Evolutionary conservation across 2,888 invertebrate species (phyloP).

Genomic region (Bombyx huttoni): DNA sequence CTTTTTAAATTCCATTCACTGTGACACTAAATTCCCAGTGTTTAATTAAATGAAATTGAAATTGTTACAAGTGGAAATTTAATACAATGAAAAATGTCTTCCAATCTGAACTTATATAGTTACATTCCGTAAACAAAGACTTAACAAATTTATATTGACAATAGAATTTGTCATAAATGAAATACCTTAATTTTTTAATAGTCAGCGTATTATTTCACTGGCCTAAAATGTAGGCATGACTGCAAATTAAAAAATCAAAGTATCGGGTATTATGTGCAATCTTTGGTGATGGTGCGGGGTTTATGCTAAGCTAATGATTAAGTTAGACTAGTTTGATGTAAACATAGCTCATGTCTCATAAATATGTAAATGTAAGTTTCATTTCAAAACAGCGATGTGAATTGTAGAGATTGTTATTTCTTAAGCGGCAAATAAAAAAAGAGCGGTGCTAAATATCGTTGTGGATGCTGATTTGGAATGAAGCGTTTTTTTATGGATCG

Average conservation of each 20-base stretch:
- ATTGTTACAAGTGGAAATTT: background rate
- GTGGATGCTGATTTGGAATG: conserved; percentile 59
- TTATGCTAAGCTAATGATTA: conserved; percentile 43
- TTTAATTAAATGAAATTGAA: conserved; percentile 9
- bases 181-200: conserved; percentile 68
- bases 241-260: conserved; percentile 73
- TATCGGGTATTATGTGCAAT: conserved; percentile 90
- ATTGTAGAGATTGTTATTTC: conserved; percentile 18
- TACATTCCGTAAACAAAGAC: conserved; percentile 27
- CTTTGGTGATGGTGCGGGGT: conserved; percentile 79
- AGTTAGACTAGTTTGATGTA: conserved; percentile 33
- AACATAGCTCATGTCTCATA: conserved; percentile 32
- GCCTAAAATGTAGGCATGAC: conserved; percentile 55
- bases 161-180: conserved; percentile 19
- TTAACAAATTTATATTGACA: conserved; percentile 4
- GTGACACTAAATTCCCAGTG: conserved; percentile 20
- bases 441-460: conserved; percentile 47
- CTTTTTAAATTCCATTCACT: background rate
- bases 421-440: conserved; percentile 12
- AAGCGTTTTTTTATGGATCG: conserved; percentile 49
- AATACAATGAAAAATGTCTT: conserved; percentile 32
- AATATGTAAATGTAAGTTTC: conserved; percentile 43
- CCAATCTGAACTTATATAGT: conserved; percentile 38
- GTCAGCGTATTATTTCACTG: conserved; percentile 42
- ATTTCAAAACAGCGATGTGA: conserved; percentile 56